Percentiles rank a stretch among this genome's conserved stretches.
Conservation (phyloP, 2,797 vertebrate genomes). For the Silurus lanzhouensis region DNA sequence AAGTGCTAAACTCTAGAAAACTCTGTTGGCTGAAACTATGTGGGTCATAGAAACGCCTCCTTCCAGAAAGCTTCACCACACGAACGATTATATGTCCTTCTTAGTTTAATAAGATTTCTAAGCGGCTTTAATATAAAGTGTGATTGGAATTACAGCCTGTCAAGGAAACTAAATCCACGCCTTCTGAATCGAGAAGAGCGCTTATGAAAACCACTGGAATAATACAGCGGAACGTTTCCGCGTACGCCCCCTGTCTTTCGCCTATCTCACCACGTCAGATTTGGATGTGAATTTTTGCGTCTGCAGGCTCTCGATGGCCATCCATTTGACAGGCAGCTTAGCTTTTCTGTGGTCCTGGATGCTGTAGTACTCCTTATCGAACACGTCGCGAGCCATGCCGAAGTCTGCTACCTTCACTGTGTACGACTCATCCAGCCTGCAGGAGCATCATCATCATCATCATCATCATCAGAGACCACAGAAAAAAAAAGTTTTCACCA, state of each 20-base stretch:
- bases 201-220: background rate
- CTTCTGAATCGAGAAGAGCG: no score
- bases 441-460: background rate
- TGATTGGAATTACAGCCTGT: background rate
- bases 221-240: no score
- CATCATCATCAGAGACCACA: background rate
- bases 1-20: background rate
- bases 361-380: constrained; percentile 97
- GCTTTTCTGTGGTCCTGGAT: constrained; percentile 81
- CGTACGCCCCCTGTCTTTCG: background rate
- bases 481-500: background rate
- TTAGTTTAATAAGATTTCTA: background rate
- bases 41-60: background rate
- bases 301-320: constrained; percentile 95
- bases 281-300: constrained; percentile 96
- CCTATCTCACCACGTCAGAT: constrained; percentile 95
- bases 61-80: background rate
- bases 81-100: background rate
- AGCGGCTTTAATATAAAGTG: background rate
- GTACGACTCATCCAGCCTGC: constrained; percentile 90
- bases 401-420: constrained; percentile 97
- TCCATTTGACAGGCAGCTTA: constrained; percentile 96
- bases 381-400: constrained; percentile 88
- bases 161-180: background rate
- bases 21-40: background rate